Percentiles rank a stretch among this genome's conserved stretches.
phyloP scores from a whole-genome alignment of 2,888 invertebrate genomes.

The Caenorhabditis drosophilae region DNA sequence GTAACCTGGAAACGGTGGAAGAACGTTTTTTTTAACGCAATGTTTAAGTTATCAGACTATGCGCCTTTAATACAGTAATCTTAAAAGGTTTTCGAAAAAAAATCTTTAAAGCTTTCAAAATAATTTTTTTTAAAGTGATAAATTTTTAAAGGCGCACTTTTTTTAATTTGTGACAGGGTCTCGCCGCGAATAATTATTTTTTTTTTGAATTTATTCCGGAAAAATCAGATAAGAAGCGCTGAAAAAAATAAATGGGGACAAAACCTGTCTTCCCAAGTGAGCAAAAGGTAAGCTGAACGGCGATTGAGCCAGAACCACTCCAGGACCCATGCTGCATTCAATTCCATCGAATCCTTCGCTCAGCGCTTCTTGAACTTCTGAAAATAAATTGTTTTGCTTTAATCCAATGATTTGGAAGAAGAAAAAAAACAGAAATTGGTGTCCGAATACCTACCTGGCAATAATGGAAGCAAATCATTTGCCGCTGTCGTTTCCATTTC shows the following conservation, averaged over 20 bases:
- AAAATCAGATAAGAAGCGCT: too few species aligned
- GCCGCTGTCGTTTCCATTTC: conserved; percentile 24
- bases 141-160: too few species aligned
- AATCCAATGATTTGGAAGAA: background rate
- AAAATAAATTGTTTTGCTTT: conserved; percentile 7
- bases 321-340: conserved; percentile 57
- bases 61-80: too few species aligned
- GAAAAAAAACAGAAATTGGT: background rate
- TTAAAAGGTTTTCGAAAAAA: too few species aligned
- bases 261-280: conserved; percentile 54
- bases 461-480: conserved; percentile 42
- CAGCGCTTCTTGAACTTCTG: conserved; percentile 55
- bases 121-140: too few species aligned
- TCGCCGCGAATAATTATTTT: too few species aligned
- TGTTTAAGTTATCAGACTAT: background rate
- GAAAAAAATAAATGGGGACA: too few species aligned
- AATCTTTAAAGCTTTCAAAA: too few species aligned
- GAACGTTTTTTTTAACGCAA: background rate
- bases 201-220: too few species aligned
- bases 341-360: conserved; percentile 52
- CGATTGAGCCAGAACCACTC: conserved; percentile 53
- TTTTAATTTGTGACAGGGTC: too few species aligned
- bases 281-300: conserved; percentile 52
- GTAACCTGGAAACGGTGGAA: conserved; percentile 42
- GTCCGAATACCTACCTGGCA: conserved; percentile 38